Percentiles rank a stretch among this genome's conserved stretches.
phyloP scores from a whole-genome alignment of 2,888 invertebrate species.

The Stegana nigrithorax region DNA sequence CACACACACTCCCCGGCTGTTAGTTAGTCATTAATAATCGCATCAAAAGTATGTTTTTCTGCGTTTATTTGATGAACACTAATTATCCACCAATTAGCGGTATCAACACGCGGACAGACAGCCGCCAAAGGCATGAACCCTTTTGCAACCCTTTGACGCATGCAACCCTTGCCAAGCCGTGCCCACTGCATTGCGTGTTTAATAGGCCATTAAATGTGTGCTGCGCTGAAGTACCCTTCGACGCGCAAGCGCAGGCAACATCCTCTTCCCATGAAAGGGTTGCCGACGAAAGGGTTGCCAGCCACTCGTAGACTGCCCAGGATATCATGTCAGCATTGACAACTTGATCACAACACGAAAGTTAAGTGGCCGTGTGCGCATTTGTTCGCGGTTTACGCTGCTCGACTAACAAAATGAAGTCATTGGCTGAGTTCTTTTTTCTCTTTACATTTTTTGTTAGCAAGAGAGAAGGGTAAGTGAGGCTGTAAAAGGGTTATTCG shows the following conservation, averaged over 20 bases:
- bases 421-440: neutral
- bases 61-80: slow-evolving; percentile 23
- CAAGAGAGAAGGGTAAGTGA: too few relatives aligned
- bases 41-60: neutral
- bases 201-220: slow-evolving; percentile 50
- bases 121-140: slow-evolving; percentile 18
- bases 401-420: slow-evolving; percentile 9
- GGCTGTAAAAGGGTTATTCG: slow-evolving; percentile 41
- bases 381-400: too few relatives aligned
- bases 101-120: slow-evolving; percentile 39
- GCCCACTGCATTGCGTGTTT: slow-evolving; percentile 38
- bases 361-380: slow-evolving; percentile 21
- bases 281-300: slow-evolving; percentile 25
- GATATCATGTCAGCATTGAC: slow-evolving; percentile 25
- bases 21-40: neutral
- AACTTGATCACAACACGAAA: slow-evolving; percentile 33
- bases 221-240: neutral
- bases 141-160: slow-evolving; percentile 39
- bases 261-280: slow-evolving; percentile 21
- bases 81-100: slow-evolving; percentile 58
- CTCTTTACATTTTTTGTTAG: too few relatives aligned
- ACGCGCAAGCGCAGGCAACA: slow-evolving; percentile 28
- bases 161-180: slow-evolving; percentile 23
- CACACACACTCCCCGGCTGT: too few relatives aligned
- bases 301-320: neutral